These are phyloP conservation scores for Crypturellus tataupa DNA, from an alignment of 2,797 vertebrate genomes.

Conservation along the genomic window DNA sequence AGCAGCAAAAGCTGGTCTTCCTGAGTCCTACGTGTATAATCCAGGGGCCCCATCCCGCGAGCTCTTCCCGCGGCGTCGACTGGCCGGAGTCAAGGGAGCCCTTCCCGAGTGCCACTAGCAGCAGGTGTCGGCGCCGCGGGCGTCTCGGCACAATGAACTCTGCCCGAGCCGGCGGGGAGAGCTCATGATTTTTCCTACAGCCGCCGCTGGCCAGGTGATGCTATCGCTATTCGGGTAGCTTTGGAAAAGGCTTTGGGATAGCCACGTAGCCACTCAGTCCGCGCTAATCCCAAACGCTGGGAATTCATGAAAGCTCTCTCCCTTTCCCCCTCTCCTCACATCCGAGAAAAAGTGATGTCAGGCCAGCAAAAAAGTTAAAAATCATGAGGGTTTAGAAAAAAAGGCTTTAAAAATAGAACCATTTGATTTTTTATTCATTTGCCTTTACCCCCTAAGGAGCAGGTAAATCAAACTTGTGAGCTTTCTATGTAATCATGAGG, in stretches of 20 bases:
- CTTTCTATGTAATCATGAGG: background rate
- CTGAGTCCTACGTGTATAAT: constrained; percentile 83
- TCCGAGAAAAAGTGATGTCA: background rate
- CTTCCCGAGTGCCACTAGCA: background rate
- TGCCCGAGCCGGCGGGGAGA: background rate
- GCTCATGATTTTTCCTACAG: background rate
- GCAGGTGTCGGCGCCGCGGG: background rate
- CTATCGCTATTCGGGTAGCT: background rate
- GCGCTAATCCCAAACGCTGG: background rate
- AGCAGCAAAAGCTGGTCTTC: constrained; percentile 82
- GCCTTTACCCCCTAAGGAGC: background rate
- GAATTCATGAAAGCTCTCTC: background rate
- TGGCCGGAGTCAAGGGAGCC: constrained; percentile 27
- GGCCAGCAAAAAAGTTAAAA: background rate
- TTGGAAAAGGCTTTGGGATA: constrained; percentile 26
- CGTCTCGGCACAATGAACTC: background rate
- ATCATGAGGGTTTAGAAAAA: background rate
- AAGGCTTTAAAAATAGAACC: background rate
- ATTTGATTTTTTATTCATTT: background rate
- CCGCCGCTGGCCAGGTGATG: constrained; percentile 46
- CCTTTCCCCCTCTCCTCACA: background rate
- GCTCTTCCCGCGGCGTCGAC: constrained; percentile 44
- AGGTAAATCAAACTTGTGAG: background rate
- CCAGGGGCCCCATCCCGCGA: constrained; percentile 57
- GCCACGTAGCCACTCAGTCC: background rate